These are phyloP conservation scores for Chymomyza amoena DNA, from an alignment of 2,888 invertebrate genomes.

Conservation along the genomic window DNA sequence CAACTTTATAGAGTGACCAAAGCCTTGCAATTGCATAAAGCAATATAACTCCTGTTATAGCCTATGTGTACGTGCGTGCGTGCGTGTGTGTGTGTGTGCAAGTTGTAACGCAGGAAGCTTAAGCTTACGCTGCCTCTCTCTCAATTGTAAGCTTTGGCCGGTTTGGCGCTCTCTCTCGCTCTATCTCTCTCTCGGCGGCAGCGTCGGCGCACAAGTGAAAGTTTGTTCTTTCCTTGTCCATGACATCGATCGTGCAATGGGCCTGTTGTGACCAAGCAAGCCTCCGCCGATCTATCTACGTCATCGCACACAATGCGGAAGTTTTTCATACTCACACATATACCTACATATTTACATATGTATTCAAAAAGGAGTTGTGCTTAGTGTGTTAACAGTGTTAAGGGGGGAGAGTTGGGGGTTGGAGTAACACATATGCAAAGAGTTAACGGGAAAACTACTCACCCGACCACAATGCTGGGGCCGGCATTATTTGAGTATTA, in stretches of 20 bases:
- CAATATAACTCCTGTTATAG: constrained; percentile 5
- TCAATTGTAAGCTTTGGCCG: constrained; percentile 26
- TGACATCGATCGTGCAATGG: constrained; percentile 45
- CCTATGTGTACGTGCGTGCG: too few species aligned
- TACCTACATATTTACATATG: constrained; percentile 2
- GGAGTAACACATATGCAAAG: not conserved
- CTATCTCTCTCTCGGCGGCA: not conserved
- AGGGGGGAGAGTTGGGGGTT: too few species aligned
- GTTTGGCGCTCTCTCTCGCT: constrained; percentile 16
- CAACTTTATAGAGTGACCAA: constrained; percentile 8
- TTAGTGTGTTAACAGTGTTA: not conserved
- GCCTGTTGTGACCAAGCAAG: not conserved
- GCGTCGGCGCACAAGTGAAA: constrained; percentile 53
- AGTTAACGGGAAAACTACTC: constrained; percentile 56
- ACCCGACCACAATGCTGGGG: constrained; percentile 79
- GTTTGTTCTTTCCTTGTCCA: constrained; percentile 65
- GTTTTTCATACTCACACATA: constrained; percentile 21
- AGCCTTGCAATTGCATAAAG: constrained; percentile 37
- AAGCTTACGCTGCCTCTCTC: constrained; percentile 12
- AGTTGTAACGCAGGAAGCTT: constrained; percentile 62
- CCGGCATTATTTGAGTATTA: constrained; percentile 78
- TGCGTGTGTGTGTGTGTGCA: constrained; percentile 31
- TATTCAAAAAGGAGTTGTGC: not conserved
- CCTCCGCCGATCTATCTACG: not conserved
- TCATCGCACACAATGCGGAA: constrained; percentile 50